A percentile compares a stretch with the other conserved stretches of the same genome.
These are phyloP conservation scores for Horisme vitalbata DNA, from an alignment of 2,888 invertebrate species.

Conservation along the genomic window DNA sequence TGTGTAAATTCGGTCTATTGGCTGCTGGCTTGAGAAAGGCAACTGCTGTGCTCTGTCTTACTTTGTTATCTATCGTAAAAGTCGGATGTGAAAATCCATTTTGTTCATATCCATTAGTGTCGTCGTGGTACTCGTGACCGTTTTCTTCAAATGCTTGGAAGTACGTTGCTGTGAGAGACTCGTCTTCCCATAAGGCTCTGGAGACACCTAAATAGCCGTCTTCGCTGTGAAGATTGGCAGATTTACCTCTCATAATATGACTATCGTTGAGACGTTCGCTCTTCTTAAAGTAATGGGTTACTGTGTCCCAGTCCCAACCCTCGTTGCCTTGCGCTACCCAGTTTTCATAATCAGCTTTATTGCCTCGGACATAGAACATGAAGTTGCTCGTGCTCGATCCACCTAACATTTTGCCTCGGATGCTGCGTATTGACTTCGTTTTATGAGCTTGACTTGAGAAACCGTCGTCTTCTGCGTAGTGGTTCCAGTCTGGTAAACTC, in stretches of 20 bases:
- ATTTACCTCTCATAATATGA: constrained; percentile 43
- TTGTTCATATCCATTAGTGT: constrained; percentile 46
- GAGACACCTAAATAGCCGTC: constrained; percentile 50
- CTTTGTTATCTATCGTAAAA: constrained; percentile 41
- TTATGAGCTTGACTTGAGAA: constrained; percentile 49
- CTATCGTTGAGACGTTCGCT: constrained; percentile 44
- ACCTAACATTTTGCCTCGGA: constrained; percentile 86
- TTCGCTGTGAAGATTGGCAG: constrained; percentile 48
- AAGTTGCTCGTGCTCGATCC: constrained; percentile 86
- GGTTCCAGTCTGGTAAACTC: constrained; percentile 50
- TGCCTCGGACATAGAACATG: constrained; percentile 86
- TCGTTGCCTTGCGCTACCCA: constrained; percentile 81
- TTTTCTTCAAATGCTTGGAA: constrained; percentile 48
- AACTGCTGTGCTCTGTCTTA: constrained; percentile 47
- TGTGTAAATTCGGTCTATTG: constrained; percentile 43
- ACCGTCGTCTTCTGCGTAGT: constrained; percentile 47
- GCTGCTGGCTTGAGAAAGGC: constrained; percentile 45
- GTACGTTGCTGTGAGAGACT: constrained; percentile 52
- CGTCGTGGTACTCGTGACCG: constrained; percentile 43
- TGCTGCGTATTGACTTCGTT: constrained; percentile 53
- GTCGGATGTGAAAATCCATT: constrained; percentile 45
- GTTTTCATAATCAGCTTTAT: constrained; percentile 83
- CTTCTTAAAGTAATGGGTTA: constrained; percentile 53
- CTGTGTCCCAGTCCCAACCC: constrained; percentile 54
- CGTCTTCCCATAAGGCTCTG: constrained; percentile 50